These are phyloP conservation scores for Philonicus albiceps DNA, from an alignment of 2,888 invertebrate species.

Conservation along the genomic window DNA sequence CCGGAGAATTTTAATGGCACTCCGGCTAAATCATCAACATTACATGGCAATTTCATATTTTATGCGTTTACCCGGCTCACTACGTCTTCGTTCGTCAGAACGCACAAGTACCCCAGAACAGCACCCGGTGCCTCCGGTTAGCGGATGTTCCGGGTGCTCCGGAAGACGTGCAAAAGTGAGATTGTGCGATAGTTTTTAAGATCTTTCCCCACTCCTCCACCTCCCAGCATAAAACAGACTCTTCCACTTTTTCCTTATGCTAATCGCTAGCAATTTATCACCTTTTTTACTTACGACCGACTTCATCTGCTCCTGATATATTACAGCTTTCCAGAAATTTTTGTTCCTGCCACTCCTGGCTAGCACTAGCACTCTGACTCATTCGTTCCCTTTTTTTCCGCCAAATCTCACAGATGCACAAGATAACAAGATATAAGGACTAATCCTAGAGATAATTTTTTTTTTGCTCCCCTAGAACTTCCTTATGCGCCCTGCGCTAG, in stretches of 20 bases:
- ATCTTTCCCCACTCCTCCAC: too few species aligned
- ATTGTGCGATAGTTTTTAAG: neutral
- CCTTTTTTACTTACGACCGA: neutral
- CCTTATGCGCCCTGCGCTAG: slow-evolving; percentile 1
- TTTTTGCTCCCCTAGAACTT: neutral
- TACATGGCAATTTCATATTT: slow-evolving; percentile 35
- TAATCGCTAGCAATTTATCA: neutral
- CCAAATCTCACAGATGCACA: slow-evolving; percentile 23
- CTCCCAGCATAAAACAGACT: neutral
- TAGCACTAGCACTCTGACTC: neutral
- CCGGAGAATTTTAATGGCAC: slow-evolving; percentile 26
- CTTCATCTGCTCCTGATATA: neutral
- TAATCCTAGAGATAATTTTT: neutral
- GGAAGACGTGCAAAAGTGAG: neutral
- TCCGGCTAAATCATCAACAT: slow-evolving; percentile 24
- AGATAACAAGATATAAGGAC: neutral
- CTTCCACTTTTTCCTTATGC: neutral
- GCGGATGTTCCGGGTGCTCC: neutral
- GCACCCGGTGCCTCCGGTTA: neutral
- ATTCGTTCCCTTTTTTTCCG: neutral
- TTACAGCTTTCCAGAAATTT: neutral
- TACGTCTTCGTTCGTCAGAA: neutral
- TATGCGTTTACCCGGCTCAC: neutral
- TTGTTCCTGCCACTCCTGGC: neutral
- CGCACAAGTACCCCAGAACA: neutral